These are phyloP conservation scores for Chrosomus eos DNA, from an alignment of 2,797 vertebrate genomes.

Conservation along the genomic window DNA sequence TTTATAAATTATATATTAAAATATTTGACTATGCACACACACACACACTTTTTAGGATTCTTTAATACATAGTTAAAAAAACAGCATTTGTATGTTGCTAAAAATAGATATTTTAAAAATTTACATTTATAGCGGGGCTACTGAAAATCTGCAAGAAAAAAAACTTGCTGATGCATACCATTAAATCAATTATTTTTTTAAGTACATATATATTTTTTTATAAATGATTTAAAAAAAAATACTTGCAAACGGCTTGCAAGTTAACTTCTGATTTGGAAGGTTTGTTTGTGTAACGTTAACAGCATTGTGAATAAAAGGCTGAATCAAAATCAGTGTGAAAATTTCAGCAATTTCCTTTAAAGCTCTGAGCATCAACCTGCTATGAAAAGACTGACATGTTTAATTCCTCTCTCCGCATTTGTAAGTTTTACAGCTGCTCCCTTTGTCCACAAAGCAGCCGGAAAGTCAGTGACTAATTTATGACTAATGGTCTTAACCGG, in stretches of 20 bases:
- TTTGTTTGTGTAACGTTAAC: neutral
- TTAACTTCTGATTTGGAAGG: neutral
- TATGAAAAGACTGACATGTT: slow-evolving; percentile 28
- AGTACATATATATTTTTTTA: neutral
- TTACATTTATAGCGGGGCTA: neutral
- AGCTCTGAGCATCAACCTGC: neutral
- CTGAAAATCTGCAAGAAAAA: neutral
- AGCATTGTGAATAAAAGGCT: neutral
- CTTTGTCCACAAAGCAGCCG: slow-evolving; percentile 43
- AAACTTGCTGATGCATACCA: neutral
- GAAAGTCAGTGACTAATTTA: slow-evolving; percentile 48
- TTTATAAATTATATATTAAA: neutral
- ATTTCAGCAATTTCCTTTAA: neutral
- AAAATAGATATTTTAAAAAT: neutral
- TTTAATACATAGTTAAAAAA: neutral
- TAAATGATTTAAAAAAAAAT: neutral
- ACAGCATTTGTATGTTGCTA: neutral
- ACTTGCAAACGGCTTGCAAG: neutral
- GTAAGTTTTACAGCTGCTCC: slow-evolving; percentile 35
- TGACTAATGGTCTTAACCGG: slow-evolving; percentile 51
- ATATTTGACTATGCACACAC: neutral
- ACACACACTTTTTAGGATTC: neutral
- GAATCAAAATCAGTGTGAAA: neutral
- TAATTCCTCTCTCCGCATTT: slow-evolving; percentile 12
- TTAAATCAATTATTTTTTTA: neutral